Base-by-base conservation (phyloP, 2,797 vertebrate genomes). In the Taenioides sp. region DNA sequence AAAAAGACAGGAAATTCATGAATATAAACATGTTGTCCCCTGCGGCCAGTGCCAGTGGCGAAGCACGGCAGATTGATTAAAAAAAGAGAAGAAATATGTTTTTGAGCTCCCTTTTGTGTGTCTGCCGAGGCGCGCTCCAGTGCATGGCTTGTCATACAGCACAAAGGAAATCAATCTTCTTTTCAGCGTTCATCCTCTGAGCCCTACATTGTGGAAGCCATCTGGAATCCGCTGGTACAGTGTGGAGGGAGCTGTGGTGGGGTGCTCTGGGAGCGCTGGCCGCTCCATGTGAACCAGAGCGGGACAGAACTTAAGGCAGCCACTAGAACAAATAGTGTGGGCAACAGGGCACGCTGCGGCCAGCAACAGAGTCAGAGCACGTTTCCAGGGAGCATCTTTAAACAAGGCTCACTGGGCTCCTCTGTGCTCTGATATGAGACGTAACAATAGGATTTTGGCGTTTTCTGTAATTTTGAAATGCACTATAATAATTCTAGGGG, bases 111-210 rank as follows among this genome's bases (percentile, higher is more conserved):
- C 37, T 86, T 89, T 88, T 90, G 82, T 88, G 83, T 86, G 86
- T 84, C 86, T 89, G 72, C 84, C 43, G 87, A 89, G 89, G 82
- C 79, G 84, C 59, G 87, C 89, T 88, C 83, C 68, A 87, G 86
- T 80, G 87, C 86, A 85, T 83, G 87, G 81, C 90, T 91, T 92
- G 89, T 93, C 90, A 89, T 88, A 88, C 87, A 84, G 83, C 83
- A 91, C 89, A 91, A 91, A 93, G 88, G 89, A 93, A 93, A 94
- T 93, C 92, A 92, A 93, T 94, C 92, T 92, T 92, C 87, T 93
- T 92, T 92, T 92, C 87, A 89, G 82, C 54, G 70, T 79, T 91
- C 86, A 85, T 90, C 85, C 89, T 91, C 85, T 86, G 88, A 92
- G 88, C 83, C 88, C 81, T 76, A 80, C 83, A 85, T 89, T 88